Evolutionary conservation across 1,140 invertebrate genomes (phyloP), one percentile per base, ranked within the genome.

Genomic region (Drosophila willistoni): DNA sequence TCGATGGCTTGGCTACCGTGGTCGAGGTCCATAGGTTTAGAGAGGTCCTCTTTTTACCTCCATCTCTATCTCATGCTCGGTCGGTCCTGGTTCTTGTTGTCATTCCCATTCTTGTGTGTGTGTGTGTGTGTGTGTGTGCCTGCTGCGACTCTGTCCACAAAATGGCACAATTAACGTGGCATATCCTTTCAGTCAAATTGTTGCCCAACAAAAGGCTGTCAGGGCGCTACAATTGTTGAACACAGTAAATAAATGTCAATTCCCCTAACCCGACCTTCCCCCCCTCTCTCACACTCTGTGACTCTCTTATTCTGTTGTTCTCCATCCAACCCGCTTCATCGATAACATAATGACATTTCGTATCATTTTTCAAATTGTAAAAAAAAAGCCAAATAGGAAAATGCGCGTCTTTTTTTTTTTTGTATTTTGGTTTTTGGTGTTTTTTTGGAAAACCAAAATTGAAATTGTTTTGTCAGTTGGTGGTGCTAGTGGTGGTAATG

Each of bases 201-300:
- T 82, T 64, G 65, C 77, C 68, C 73, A 78, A 78, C 78, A 74
- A 74, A 73, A 72, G 78, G 62, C 63, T 73, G 65, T 60, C 79
- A 60, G 74, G 83, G 54, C 44, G 44, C 75, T 81, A 73, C 86
- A 82, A 86, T 86, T 83, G 86, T 80, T 73, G 73, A 87, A 87
- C 87, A 90, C 79, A 79, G 79, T 90, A 84, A 90, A 90, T 90
- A 90, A 90, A 90, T 90, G 86, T 90, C 86, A 90, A 84, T 69
- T 68, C 84, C 59, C 42, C 41, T 13, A 42, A 42, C 56, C 59
- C 51, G 29, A 7, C 29, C 14, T n/a, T 17, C 44, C 7, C 64
- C 42, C 47, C 69, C 33, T 13, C 14, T 41, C 44, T 14, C 1
- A 2, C 44, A 12, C 1, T 3, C n/a, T 6, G 22, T 25, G 22